A percentile compares a stretch with the other conserved stretches of the same genome.
Evolutionary conservation across 2,797 vertebrate genomes (phyloP).

Genomic region (Enteromius fasciolatus): DNA sequence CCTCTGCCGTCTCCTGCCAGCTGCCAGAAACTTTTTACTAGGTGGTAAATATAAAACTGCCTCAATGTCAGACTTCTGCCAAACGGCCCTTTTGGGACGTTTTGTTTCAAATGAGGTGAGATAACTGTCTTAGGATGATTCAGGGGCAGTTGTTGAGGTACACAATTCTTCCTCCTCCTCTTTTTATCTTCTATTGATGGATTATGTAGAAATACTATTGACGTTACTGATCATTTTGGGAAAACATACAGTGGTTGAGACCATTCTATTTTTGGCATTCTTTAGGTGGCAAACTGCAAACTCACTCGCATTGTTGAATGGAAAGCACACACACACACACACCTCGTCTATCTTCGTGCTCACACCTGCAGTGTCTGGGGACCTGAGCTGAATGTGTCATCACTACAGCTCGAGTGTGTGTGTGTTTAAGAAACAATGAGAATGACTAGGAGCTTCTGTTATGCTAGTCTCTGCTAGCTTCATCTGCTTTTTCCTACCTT

Average conservation of each 20-base stretch:
- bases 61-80: constrained; percentile 29
- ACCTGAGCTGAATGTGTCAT: constrained; percentile 50
- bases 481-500: neutral
- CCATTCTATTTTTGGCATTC: neutral
- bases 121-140: constrained; percentile 21
- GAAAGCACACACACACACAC: constrained; percentile 30
- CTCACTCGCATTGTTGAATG: constrained; percentile 31
- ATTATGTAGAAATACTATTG: neutral
- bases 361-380: constrained; percentile 57
- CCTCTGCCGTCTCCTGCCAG: constrained; percentile 30
- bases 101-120: constrained; percentile 40
- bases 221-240: neutral
- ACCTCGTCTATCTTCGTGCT: constrained; percentile 31
- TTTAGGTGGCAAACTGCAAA: constrained; percentile 34
- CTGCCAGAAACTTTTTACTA: constrained; percentile 40
- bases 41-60: constrained; percentile 44
- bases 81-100: constrained; percentile 40
- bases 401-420: constrained; percentile 2
- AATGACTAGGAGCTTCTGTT: neutral
- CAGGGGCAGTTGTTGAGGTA: constrained; percentile 19
- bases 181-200: constrained; percentile 13
- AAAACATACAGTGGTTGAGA: constrained; percentile 5
- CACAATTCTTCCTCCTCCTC: neutral
- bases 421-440: neutral
- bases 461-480: neutral